Evolutionary conservation across 2,113 vertebrate genomes (phyloP), one percentile per base, ranked within the genome.

Genomic region (Odocoileus hemionus): DNA sequence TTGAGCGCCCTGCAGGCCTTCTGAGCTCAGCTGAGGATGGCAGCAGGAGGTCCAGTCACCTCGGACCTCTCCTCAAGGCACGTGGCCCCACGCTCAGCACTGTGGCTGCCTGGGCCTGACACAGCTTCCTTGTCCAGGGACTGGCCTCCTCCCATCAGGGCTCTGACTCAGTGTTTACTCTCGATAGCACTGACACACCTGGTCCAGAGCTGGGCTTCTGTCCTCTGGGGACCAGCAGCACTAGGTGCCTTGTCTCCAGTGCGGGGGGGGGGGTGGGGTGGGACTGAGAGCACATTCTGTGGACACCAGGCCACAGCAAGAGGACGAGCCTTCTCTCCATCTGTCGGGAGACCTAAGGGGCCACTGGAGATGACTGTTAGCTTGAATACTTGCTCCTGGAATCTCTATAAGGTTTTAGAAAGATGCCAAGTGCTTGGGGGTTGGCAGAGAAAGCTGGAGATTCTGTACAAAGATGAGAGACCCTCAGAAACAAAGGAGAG

Each of bases 151-250:
- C n/a, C 6, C 82, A 13, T 39, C 23, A 61, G 30, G 19, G 2
- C 11, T 74, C 30, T 83, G 61, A 94, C 86, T 74, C 74, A 76
- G 26, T 5, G 33, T 89, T 97, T 96, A 94, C 91, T 84, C 94
- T 97, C 84, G 93, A 91, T 94, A 96, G 45, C 6, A 12, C 12
- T 95, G 80, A 15, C 14, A 54, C 90, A 64, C 93, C 74, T 87
- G 45, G 33, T 85, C 50, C 30, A 47, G 86, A 92, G 33, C 26
- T 39, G n/a, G 15, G 16, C 28, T 89, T 96, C 39, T 84, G 60
- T n/a, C 39, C 60, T 86, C 70, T 39, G 3, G 43, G 52, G 17
- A 36, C 57, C 89, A 64, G 39, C 16, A 14, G 25, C 30, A 16
- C 1, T 83, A 2, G 28, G 21, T 25, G 21, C 57, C 54, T 95